A percentile compares a stretch with the other conserved stretches of the same genome.
These are phyloP conservation scores for Ferrisia virgata DNA, from an alignment of 2,888 invertebrate species.

Conservation along the genomic window DNA sequence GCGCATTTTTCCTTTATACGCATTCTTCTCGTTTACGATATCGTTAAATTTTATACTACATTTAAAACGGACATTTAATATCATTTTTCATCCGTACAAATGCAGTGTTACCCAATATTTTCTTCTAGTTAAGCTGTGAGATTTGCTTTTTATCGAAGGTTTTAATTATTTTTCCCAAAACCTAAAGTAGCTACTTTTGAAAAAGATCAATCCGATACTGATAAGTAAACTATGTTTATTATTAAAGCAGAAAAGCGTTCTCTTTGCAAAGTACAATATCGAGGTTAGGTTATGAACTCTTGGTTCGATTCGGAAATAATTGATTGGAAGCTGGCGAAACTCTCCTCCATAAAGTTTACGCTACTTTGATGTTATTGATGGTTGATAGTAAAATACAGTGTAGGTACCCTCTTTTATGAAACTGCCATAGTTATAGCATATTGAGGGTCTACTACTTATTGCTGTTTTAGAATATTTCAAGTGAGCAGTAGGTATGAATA, in stretches of 20 bases:
- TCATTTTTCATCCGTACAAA: not conserved
- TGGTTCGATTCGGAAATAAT: not conserved
- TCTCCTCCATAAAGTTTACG: not conserved
- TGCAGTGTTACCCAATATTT: not conserved
- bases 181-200: no score
- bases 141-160: not conserved
- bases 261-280: not conserved
- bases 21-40: not conserved
- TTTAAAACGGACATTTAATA: not conserved
- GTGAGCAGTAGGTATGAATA: not conserved
- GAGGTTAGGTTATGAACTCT: not conserved
- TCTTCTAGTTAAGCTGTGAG: not conserved
- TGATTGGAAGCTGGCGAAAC: not conserved
- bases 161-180: no score
- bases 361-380: not conserved
- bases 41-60: constrained; percentile 5
- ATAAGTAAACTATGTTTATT: not conserved
- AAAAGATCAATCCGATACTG: no score
- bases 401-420: not conserved
- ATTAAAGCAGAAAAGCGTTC: not conserved
- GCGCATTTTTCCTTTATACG: not conserved
- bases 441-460: not conserved
- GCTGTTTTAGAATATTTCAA: not conserved
- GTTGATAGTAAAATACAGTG: not conserved
- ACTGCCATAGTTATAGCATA: not conserved